Base-by-base conservation (phyloP, 92 coral and sea anemone genomes). In the Meandrina meandrites region DNA sequence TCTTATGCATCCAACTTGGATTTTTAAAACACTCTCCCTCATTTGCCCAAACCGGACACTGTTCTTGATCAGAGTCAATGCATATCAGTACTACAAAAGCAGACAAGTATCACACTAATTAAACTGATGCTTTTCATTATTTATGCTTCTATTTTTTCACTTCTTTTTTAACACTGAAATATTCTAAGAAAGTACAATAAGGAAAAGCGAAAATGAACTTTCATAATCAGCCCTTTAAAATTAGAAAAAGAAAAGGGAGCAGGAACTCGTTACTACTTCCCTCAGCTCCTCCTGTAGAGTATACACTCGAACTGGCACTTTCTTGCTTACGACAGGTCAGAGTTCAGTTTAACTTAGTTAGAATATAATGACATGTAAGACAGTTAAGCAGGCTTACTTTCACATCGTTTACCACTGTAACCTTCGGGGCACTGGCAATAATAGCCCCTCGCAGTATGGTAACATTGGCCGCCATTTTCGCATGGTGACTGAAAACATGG, bases 31-130 rank as follows among this genome's bases (percentile, higher is more conserved):
- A 89, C 57, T 89, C 88, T 17, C 84, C 84, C 24, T 30, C 13
- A 48, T 62, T 35, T n/a, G 80, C 88, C 91, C 91, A 89, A 17
- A 27, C 0, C 8, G 89, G 92, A 47, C 92, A 89, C 27, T 83
- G 76, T 2, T 15, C 76, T 35, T 34, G 81, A n/a, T 86, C 27
- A 34, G 83, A 32, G 27, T 58, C 83, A 4, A 21, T 24, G 53
- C 83, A 79, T 79, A 27, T 57, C 31, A 35, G 21, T 0, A 53
- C 11, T 48, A 78, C 30, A 18, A 78, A 53, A 51, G 5, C 5
- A 36, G 12, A 75, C 10, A 40, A n/a, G 1, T 48, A 13, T 7
- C 14, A 7, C 53, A 48, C 8, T 45, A 45, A 4, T 45, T n/a
- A n/a, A n/a, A n/a, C n/a, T n/a, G n/a, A n/a, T 45, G 48, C 8